phyloP scores from a whole-genome alignment of 2,797 vertebrate species.

The Loris lydekkerianus region DNA sequence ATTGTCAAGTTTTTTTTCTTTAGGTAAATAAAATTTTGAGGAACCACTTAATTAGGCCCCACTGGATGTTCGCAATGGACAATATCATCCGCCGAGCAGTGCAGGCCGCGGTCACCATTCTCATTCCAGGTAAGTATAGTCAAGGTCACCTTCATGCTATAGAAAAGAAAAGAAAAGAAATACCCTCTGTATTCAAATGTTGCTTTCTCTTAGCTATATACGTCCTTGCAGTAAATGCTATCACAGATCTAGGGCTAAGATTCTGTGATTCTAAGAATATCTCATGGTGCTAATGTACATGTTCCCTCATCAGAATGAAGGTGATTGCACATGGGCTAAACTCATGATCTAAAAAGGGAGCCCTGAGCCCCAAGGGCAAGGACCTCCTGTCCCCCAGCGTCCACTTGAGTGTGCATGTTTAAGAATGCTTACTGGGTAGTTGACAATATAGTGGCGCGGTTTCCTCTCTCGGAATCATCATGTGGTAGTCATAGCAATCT shows the following conservation, averaged over 20 bases:
- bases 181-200: neutral
- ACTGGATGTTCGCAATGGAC: constrained; percentile 99
- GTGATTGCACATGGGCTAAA: neutral
- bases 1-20: constrained; percentile 66
- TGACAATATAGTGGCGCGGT: neutral
- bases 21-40: constrained; percentile 97
- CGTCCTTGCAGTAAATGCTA: neutral
- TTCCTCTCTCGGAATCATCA: neutral
- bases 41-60: constrained; percentile 96
- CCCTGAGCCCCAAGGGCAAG: neutral
- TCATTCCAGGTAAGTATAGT: constrained; percentile 93
- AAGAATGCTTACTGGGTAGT: neutral
- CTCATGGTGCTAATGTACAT: neutral
- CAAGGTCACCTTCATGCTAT: neutral
- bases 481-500: neutral
- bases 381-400: too few species aligned
- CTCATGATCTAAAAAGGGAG: neutral
- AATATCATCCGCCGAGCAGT: constrained; percentile 96
- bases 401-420: neutral
- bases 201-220: neutral
- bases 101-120: constrained; percentile 96
- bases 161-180: neutral
- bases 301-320: neutral
- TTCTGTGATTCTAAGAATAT: neutral
- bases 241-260: neutral